These are phyloP conservation scores for Notodonta dromedarius DNA, from an alignment of 2,888 invertebrate genomes.

Conservation along the genomic window DNA sequence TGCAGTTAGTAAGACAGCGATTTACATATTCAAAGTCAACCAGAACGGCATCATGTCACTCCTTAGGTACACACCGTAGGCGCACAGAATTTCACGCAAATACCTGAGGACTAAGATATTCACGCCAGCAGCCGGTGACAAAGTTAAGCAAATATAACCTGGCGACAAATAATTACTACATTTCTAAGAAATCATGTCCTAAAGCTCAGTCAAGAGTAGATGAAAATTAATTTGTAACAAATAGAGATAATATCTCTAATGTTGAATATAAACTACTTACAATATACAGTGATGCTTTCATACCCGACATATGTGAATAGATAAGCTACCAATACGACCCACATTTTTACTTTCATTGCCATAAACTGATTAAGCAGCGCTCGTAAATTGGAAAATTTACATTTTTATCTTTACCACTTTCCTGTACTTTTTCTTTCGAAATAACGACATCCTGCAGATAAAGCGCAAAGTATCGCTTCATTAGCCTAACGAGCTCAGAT, in stretches of 20 bases:
- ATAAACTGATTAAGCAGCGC: not conserved
- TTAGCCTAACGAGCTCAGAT: not conserved
- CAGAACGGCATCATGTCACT: too few relatives aligned
- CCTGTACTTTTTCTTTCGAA: not conserved
- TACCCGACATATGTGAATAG: not conserved
- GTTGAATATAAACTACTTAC: not conserved
- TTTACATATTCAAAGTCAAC: too few relatives aligned
- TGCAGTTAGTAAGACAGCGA: too few relatives aligned
- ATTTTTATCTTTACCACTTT: slow-evolving; percentile 4
- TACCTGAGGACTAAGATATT: too few relatives aligned
- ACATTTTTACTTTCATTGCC: slow-evolving; percentile 8
- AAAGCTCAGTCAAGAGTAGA: too few relatives aligned
- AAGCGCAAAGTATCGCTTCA: not conserved
- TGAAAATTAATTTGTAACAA: too few relatives aligned
- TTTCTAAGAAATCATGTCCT: too few relatives aligned
- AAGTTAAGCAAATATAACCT: too few relatives aligned
- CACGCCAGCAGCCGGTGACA: too few relatives aligned
- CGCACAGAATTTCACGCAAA: too few relatives aligned
- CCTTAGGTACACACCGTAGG: too few relatives aligned
- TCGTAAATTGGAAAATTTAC: slow-evolving; percentile 3
- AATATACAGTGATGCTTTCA: not conserved
- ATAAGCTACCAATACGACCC: slow-evolving; percentile 4
- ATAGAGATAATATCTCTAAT: not conserved
- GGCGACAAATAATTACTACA: too few relatives aligned
- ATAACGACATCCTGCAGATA: slow-evolving; percentile 3